A percentile compares a stretch with the other conserved stretches of the same genome.
These are phyloP conservation scores for Phymastichus coffea DNA, from an alignment of 1,140 invertebrate species.

Conservation along the genomic window DNA sequence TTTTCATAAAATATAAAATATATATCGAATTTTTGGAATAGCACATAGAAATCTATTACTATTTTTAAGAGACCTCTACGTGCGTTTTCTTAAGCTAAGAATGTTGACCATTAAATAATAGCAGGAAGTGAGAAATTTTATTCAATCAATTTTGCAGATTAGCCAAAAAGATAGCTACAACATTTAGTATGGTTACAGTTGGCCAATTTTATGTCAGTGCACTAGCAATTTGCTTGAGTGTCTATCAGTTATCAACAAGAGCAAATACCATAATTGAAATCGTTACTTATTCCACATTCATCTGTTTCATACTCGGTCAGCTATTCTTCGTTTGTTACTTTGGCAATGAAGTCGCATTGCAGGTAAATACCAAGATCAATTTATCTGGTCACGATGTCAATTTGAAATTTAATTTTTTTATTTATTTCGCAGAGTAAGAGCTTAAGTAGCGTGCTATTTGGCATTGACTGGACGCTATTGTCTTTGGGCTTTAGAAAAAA, in stretches of 20 bases:
- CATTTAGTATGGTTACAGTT: neutral
- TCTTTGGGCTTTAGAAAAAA: neutral
- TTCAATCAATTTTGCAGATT: conserved; percentile 9
- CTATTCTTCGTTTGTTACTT: conserved; percentile 1
- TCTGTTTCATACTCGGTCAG: neutral
- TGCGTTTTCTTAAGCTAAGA: no score
- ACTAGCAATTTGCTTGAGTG: neutral
- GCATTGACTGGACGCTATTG: neutral
- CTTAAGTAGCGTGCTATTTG: neutral
- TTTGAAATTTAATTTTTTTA: no score
- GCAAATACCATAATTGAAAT: neutral
- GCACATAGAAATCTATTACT: no score
- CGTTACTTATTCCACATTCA: neutral
- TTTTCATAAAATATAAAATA: no score
- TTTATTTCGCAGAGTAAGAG: neutral
- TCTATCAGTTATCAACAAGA: neutral
- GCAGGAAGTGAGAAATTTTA: no score
- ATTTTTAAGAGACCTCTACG: no score
- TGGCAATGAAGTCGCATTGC: neutral
- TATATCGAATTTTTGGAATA: no score
- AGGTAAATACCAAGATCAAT: no score
- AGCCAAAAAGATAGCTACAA: neutral
- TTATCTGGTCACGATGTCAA: no score
- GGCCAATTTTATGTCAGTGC: neutral
- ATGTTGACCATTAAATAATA: no score